A percentile compares a stretch with the other conserved stretches of the same genome.
phyloP scores from a whole-genome alignment of 2,888 invertebrate genomes.

The Acholoe squamosa region DNA sequence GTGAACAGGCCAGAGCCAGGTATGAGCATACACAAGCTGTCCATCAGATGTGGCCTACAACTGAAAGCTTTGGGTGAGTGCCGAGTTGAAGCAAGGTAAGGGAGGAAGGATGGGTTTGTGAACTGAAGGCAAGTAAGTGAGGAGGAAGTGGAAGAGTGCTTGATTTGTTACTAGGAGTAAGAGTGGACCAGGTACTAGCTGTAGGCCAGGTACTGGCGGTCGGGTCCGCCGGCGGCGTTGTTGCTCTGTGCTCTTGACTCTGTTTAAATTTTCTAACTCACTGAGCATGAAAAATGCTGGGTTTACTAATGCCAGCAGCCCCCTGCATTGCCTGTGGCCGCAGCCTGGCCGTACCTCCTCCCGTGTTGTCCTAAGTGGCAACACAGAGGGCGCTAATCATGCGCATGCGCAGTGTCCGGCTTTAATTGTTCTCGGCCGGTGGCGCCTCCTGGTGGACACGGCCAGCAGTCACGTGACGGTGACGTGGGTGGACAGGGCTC shows the following conservation, averaged over 20 bases:
- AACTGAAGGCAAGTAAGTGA: background rate
- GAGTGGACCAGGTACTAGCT: background rate
- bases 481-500: background rate
- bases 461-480: constrained; percentile 34
- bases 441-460: constrained; percentile 35
- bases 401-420: constrained; percentile 55
- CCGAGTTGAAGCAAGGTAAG: background rate
- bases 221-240: constrained; percentile 45
- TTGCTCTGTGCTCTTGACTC: constrained; percentile 22
- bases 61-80: background rate
- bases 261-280: constrained; percentile 66
- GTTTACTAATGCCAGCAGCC: constrained; percentile 51
- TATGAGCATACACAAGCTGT: constrained; percentile 27
- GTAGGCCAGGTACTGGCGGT: background rate
- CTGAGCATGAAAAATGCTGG: constrained; percentile 65
- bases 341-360: background rate
- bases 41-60: background rate
- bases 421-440: constrained; percentile 56
- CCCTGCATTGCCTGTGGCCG: background rate
- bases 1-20: constrained; percentile 56
- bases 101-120: background rate
- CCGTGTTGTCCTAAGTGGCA: constrained; percentile 47
- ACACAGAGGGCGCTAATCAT: constrained; percentile 53
- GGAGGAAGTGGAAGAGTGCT: background rate
- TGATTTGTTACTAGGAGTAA: background rate